phyloP scores from a whole-genome alignment of 1,140 invertebrate species.

The Pogonus chalceus region DNA sequence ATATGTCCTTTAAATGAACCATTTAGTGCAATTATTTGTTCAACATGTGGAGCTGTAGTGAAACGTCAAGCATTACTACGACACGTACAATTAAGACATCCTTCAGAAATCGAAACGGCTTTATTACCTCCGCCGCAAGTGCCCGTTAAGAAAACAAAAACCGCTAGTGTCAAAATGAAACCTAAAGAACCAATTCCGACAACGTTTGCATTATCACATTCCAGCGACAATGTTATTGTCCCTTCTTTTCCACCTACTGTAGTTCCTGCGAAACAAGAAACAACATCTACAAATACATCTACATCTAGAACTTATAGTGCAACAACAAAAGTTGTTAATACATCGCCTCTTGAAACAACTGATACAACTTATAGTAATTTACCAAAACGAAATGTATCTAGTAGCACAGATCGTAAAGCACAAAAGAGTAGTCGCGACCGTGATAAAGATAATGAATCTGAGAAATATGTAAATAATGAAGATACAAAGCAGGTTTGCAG shows the following conservation, averaged over 20 bases:
- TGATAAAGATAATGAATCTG: background rate
- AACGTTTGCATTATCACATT: background rate
- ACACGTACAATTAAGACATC: background rate
- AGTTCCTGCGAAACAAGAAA: background rate
- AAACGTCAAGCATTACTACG: background rate
- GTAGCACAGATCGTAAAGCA: background rate
- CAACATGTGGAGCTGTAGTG: background rate
- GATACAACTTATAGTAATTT: background rate
- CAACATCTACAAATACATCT: background rate
- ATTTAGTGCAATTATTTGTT: background rate
- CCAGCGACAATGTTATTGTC: background rate
- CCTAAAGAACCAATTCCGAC: background rate
- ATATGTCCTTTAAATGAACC: background rate
- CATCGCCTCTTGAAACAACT: background rate
- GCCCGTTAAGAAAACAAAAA: background rate
- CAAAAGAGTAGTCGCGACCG: background rate
- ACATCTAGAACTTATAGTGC: background rate
- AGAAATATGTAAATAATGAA: background rate
- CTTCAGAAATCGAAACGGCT: background rate
- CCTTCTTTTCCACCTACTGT: background rate
- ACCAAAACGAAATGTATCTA: background rate
- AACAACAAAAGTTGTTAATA: background rate
- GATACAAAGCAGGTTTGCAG: background rate
- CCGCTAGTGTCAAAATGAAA: background rate
- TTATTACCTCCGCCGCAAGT: slow-evolving; percentile 2